phyloP scores from a whole-genome alignment of 2,797 vertebrate species.

The Pipistrellus nathusii region DNA sequence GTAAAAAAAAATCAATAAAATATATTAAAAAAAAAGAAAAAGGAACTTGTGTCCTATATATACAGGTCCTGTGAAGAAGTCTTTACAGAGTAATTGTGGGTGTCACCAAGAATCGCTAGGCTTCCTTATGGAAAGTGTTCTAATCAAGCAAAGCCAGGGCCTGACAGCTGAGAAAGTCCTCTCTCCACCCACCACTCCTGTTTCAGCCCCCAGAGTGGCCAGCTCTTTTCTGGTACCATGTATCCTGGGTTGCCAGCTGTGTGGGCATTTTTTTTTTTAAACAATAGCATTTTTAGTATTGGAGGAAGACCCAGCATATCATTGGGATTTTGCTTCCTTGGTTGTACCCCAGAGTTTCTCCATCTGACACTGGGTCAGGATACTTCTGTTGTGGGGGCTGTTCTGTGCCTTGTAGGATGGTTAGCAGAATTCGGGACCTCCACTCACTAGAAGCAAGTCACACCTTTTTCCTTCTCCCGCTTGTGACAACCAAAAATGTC shows the following conservation, averaged over 20 bases:
- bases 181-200: neutral
- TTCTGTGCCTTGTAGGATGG: neutral
- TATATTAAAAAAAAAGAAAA: neutral
- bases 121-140: neutral
- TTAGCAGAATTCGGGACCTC: neutral
- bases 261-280: neutral
- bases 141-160: neutral
- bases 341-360: neutral
- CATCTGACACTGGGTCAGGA: neutral
- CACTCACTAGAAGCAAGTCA: neutral
- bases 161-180: neutral
- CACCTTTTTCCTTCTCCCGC: neutral
- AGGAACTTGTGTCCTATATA: neutral
- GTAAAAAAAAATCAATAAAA: no score
- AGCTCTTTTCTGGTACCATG: neutral
- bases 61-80: neutral
- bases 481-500: neutral
- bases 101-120: neutral
- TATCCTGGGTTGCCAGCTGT: neutral
- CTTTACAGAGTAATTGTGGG: neutral
- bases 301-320: neutral
- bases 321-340: conserved; percentile 3
- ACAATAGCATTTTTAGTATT: neutral
- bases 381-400: neutral
- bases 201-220: neutral